Base-by-base conservation (phyloP, 2,113 vertebrate genomes). In the Emydura subglobosa region DNA sequence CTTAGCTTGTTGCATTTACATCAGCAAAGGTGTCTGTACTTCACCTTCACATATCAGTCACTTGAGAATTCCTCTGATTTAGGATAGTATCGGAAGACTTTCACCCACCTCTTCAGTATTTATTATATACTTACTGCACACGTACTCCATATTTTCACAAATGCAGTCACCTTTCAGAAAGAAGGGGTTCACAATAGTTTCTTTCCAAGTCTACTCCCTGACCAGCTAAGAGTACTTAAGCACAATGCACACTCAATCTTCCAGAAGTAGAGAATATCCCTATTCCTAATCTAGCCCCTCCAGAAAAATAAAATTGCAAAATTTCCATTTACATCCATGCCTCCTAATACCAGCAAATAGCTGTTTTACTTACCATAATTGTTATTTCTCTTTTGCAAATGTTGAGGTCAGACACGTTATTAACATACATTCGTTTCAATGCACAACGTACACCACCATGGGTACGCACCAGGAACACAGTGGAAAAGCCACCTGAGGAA, bases 371-470 rank as follows among this genome's bases (percentile, higher is more conserved):
- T 98, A 99, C 99, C 99, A 99, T 99, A 96, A 99, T 99, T 29
- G 99, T 99, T 96, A 99, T 99, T 98, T 99, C 99, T 68, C 99
- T 98, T 98, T 99, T 99, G 98, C 99, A 99, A 94, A 99, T 96
- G 87, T 98, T 99, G 93, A 99, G 98, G 96, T 99, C 99, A 1
- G 98, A 95, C 85, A 99, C 94, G 4, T 99, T 99, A 96, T 99
- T 99, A 72, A 99, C 99, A 61, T 98, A 99, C 99, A 99, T 99
- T 91, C 99, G 98, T 90, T 99, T 99, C 91, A 99, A 98, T 1
- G 99, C 99, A 31, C 99, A 99, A 47, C 99, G 99, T 3, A 98
- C 87, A 22, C 99, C 99, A 27, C 99, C 98, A 65, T 99, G 98
- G 6, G 99, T 99, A 5, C 99, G 99, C n/a, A 99, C 99, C 94